Evolutionary conservation across 2,888 invertebrate species (phyloP), one percentile per base, ranked within the genome.

Genomic region (Pycnomerus fuliginosus): DNA sequence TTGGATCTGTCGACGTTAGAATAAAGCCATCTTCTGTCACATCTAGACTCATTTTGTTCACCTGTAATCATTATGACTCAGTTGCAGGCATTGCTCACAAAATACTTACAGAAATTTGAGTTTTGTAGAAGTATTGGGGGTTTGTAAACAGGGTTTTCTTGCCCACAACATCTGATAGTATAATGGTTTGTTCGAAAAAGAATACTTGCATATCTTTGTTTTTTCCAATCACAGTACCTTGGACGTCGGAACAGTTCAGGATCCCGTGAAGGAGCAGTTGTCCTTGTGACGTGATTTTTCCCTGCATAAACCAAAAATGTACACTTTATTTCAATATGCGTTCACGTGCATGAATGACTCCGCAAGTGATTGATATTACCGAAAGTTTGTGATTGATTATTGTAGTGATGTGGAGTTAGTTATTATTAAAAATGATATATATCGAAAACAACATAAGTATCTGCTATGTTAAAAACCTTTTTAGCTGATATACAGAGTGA

Each of bases 101-200:
- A 36, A 28, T 12, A 63, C 72, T 72, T 70, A 94, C 95, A 86
- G 94, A 94, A 54, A 99, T 85, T 68, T 96, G 95, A 64, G 90
- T 89, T 74, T 95, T 95, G 76, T 94, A 97, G 67, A 91, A 85
- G 74, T 95, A 99, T 16, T 87, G 88, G 43, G 96, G 96, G 76
- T 89, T 91, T 54, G 89, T 86, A 72, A 91, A 96, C 70, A 93
- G 93, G 28, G 87, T 90, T 72, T 90, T 91, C 72, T 88, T 89
- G 55, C 93, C 93, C 36, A 91, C 87, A 41, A 91, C 87, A 68
- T 98, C 97, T 61, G 95, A 93, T 74, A 98, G 92, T 62, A 96
- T 94, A 59, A 98, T 88, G 67, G 91, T 94, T 75, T 99, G 99
- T 70, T 99, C 96, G 70, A 99, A 99, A 33, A 99, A 81, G 76